phyloP scores from a whole-genome alignment of 2,113 vertebrate genomes.

The Diphyllodes magnificus region DNA sequence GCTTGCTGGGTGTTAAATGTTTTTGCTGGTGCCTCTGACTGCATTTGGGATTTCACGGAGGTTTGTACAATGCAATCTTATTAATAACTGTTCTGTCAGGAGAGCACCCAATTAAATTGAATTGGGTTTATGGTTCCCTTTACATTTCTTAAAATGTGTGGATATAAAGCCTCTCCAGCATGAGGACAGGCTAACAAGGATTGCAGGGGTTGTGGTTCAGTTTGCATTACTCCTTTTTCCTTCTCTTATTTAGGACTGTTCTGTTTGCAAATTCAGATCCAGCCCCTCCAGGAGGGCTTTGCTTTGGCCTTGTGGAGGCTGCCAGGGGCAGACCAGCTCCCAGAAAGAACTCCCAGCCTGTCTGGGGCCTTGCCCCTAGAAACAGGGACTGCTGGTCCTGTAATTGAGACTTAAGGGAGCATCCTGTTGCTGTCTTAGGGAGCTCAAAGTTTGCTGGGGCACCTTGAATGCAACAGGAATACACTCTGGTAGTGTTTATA shows the following conservation, averaged over 20 bases:
- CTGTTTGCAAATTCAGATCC: constrained; percentile 31
- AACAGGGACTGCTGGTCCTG: not conserved
- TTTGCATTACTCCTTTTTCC: not conserved
- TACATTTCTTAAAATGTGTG: constrained; percentile 62
- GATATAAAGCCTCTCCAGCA: constrained; percentile 53
- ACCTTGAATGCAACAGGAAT: not conserved
- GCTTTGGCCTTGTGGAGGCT: not conserved
- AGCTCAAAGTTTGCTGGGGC: not conserved
- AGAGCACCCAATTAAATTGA: constrained; percentile 79
- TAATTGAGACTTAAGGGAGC: constrained; percentile 65
- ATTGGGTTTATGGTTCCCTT: constrained; percentile 74
- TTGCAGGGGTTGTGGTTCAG: not conserved
- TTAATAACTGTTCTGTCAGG: constrained; percentile 77
- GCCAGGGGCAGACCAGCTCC: not conserved
- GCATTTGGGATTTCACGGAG: constrained; percentile 63
- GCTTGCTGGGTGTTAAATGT: constrained; percentile 58
- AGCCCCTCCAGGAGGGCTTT: not conserved
- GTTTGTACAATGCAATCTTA: constrained; percentile 71
- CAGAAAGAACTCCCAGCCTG: not conserved
- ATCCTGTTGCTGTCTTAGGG: not conserved
- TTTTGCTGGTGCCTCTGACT: constrained; percentile 34
- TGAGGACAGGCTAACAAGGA: constrained; percentile 62
- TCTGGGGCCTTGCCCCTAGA: not conserved
- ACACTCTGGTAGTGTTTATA: not conserved
- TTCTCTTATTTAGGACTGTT: constrained; percentile 6